Evolutionary conservation across 2,888 invertebrate genomes (phyloP), one percentile per base, ranked within the genome.

Genomic region (Tetanocera ferruginea): DNA sequence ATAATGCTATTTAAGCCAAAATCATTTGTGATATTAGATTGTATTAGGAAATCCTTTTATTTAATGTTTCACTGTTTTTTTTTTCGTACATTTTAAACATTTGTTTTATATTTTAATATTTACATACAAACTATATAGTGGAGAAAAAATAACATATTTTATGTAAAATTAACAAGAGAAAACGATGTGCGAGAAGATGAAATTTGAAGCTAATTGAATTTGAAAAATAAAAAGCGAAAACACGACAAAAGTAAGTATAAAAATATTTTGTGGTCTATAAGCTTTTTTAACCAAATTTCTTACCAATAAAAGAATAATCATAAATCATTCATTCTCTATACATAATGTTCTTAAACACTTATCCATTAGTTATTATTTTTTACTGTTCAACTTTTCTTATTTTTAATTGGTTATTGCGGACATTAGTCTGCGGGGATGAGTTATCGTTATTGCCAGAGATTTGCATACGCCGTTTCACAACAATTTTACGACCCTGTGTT

Each of bases 381-480:
- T 37, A 75, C 67, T 75, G 67, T 37, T 75, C 75, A 55, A 75
- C 34, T 75, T 75, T 75, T 66, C 75, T 55, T 31, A 75, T 75
- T 67, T 75, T 75, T 11, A 75, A 31, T 37, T 75, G 75, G 17
- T 52, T 75, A 25, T 67, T 75, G 14, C 75, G 66, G 3, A 60
- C 25, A 49, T 25, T 73, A 8, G 73, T 25, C 49, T 14, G 67
- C 34, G 64, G 5, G 14, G 75, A 52, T 49, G 79, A 31, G 14
- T 57, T 57, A 5, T 67, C 78, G 75, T 6, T 79, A 60, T 78
- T 82, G 28, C 78, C 81, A 2, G 83, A 82, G 37, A 86, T 83
- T 60, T 85, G 87, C 77, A 87, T 78, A 8, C 88, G 86, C 52
- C 89, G 86, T 79, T 88, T 88, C 14, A 88, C 83, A 3, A 88